Percentiles rank a stretch among this genome's conserved stretches.
These are phyloP conservation scores for Lysandra coridon DNA, from an alignment of 2,888 invertebrate species.

Conservation along the genomic window DNA sequence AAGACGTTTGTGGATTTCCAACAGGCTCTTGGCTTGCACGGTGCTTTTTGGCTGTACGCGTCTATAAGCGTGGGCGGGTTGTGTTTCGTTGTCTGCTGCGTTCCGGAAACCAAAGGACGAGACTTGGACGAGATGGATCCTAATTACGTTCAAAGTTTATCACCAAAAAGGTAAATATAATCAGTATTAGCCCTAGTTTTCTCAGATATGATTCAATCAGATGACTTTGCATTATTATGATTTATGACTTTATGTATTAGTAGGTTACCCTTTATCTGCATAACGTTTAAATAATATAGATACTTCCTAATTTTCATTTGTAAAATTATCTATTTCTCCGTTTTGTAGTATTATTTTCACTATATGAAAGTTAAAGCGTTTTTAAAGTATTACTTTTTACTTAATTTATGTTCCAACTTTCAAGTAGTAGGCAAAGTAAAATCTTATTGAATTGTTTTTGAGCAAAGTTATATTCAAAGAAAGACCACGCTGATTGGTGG, in stretches of 20 bases:
- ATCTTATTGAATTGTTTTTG: conserved; percentile 40
- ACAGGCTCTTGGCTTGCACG: conserved; percentile 86
- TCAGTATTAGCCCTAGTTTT: conserved; percentile 38
- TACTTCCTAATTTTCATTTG: no score
- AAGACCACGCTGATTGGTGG: conserved; percentile 14
- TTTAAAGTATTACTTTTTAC: no score
- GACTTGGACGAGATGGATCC: conserved; percentile 94
- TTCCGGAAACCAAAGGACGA: conserved; percentile 95
- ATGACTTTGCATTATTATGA: not conserved
- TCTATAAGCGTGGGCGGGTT: conserved; percentile 89
- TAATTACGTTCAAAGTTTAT: conserved; percentile 79
- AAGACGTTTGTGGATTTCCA: conserved; percentile 93
- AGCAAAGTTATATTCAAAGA: conserved; percentile 39
- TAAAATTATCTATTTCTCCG: no score
- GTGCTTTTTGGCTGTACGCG: conserved; percentile 94
- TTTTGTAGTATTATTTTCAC: no score
- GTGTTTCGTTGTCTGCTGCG: conserved; percentile 91
- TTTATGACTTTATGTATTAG: not conserved
- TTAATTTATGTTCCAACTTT: no score
- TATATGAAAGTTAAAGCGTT: no score
- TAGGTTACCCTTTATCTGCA: no score
- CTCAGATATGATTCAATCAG: conserved; percentile 41
- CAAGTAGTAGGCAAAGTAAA: not conserved
- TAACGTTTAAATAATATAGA: no score
- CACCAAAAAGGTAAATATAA: conserved; percentile 65